These are phyloP conservation scores for Epirrhoe tristata DNA, from an alignment of 2,888 invertebrate genomes.

Conservation along the genomic window DNA sequence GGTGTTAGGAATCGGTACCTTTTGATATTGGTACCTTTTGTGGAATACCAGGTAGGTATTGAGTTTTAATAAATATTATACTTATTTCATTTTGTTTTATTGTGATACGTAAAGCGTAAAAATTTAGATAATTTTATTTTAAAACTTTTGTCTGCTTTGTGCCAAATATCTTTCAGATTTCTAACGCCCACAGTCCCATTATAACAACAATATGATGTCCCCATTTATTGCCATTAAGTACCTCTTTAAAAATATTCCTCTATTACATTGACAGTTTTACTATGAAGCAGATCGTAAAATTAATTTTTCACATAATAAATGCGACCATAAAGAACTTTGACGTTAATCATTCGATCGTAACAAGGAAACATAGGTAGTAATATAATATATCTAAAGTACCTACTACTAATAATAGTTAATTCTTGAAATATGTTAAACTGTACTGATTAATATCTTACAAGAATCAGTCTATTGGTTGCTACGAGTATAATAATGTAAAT, in stretches of 20 bases:
- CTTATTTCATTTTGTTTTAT: too few relatives aligned
- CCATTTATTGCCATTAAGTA: constrained; percentile 3
- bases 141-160: not conserved
- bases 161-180: not conserved
- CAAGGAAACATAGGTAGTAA: constrained; percentile 17
- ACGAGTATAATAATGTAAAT: constrained; percentile 18
- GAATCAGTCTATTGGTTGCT: constrained; percentile 1
- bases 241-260: not conserved
- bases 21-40: not conserved
- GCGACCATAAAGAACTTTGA: not conserved
- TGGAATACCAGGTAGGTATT: too few relatives aligned
- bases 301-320: constrained; percentile 16
- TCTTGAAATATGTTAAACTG: constrained; percentile 12
- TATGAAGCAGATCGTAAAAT: constrained; percentile 1
- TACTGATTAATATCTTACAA: constrained; percentile 12
- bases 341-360: constrained; percentile 16
- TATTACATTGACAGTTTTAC: constrained; percentile 18
- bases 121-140: not conserved
- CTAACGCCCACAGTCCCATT: not conserved
- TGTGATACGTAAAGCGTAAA: not conserved
- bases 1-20: not conserved
- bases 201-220: not conserved
- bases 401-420: constrained; percentile 3
- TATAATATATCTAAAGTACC: too few relatives aligned
- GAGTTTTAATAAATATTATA: too few relatives aligned